Evolutionary conservation across 2,113 vertebrate genomes (phyloP).

Genomic region (Gallinago undulata): DNA sequence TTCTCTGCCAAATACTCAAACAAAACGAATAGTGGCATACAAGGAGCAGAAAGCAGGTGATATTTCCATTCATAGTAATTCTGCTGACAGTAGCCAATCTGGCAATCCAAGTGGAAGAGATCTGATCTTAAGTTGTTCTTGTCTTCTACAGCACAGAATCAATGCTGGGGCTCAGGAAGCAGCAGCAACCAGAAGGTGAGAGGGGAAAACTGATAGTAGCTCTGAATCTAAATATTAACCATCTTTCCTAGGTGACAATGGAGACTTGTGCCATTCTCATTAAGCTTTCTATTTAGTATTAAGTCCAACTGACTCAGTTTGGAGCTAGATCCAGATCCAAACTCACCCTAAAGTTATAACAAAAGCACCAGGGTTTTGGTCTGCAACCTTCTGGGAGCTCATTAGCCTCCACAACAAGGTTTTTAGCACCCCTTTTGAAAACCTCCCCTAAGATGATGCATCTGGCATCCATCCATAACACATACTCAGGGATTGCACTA

Average conservation of each 20-base stretch:
- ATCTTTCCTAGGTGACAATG: background rate
- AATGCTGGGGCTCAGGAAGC: background rate
- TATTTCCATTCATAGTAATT: background rate
- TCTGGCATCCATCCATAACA: background rate
- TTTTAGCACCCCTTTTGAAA: background rate
- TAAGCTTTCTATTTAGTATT: background rate
- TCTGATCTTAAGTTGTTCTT: background rate
- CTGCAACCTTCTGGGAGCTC: background rate
- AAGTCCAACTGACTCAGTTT: background rate
- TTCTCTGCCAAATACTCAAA: background rate
- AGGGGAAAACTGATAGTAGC: background rate
- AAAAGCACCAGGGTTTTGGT: background rate
- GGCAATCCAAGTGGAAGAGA: background rate
- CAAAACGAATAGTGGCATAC: background rate
- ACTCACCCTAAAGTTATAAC: background rate
- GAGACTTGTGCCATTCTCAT: background rate
- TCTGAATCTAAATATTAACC: background rate
- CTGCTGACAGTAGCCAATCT: slow-evolving; percentile 22
- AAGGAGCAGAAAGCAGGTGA: slow-evolving; percentile 17
- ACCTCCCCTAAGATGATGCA: background rate
- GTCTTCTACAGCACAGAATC: background rate
- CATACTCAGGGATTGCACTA: background rate
- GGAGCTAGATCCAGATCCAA: background rate
- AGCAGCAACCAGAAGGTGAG: background rate
- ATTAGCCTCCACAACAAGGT: background rate